Percentiles rank a stretch among this genome's conserved stretches.
Evolutionary conservation across 2,113 vertebrate genomes (phyloP).

Genomic region (Leptosomus discolor): DNA sequence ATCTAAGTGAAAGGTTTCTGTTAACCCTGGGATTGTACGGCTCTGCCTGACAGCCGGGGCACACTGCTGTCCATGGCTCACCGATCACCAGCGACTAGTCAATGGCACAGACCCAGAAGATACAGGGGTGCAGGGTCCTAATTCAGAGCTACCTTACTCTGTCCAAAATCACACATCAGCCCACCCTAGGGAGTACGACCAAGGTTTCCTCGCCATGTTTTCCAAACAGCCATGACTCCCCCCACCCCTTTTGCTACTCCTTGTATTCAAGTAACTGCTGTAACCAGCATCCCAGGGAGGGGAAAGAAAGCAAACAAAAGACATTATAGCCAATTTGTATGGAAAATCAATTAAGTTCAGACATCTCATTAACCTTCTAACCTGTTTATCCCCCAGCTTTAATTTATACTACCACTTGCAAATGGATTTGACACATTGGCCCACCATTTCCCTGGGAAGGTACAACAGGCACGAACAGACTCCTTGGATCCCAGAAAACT

Average conservation of each 20-base stretch:
- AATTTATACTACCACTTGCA: conserved; percentile 9
- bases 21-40: background rate
- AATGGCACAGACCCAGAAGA: background rate
- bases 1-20: background rate
- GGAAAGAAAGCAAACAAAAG: background rate
- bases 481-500: background rate
- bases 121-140: background rate
- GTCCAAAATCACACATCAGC: background rate
- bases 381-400: conserved; percentile 26
- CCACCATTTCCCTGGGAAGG: background rate
- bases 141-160: background rate
- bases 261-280: background rate
- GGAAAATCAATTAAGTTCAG: conserved; percentile 48
- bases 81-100: rapidly evolving
- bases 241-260: background rate
- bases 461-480: background rate
- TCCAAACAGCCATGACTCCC: background rate
- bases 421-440: conserved; percentile 10
- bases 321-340: conserved; percentile 32
- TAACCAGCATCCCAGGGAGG: background rate
- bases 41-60: background rate
- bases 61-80: background rate
- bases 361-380: conserved; percentile 56
- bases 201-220: background rate
- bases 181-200: rapidly evolving